Evolutionary conservation across 1,140 invertebrate species (phyloP), one percentile per base, ranked within the genome.

Genomic region (Pomphorhynchus laevis): DNA sequence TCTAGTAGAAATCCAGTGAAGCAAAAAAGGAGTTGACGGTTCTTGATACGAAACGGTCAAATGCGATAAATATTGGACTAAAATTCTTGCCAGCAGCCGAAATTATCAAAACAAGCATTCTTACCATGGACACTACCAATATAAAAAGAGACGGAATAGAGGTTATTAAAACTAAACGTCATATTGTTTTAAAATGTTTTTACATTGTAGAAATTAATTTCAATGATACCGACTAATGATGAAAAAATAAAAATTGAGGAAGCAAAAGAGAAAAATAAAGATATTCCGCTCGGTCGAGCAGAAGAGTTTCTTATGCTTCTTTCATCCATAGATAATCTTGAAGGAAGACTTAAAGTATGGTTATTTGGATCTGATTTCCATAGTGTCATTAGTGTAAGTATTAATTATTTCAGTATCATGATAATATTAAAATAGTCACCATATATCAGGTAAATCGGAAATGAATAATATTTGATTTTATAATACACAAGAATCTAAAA

Each of bases 1-100:
- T 24, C 24, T 45, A 38, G 35, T 62, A 82, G 75, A 77, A 79
- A 65, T 68, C 77, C 59, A 75, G 77, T 55, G 65, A 70, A 58
- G 76, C 72, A 54, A 86, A 82, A 53, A 89, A 82, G 56, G 74
- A 82, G 57, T 70, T 91, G 40, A 75, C 86, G 32, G 80, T 98
- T 20, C 61, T 98, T 52, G 80, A 91, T 57, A 70, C 79, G 18
- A 98, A 98, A 53, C 64, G 89, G 45, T 95, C 84, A 2, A 93
- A 98, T 58, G 80, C 80, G 9, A 95, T 98, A 47, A 98, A 95
- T 55, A 98, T 98, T 50, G 80, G 80, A n/a, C 76, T 98, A 69
- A 98, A 84, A 8, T 91, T 91, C 54, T 59, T 98, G 45, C 86
- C 89, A 20, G 82, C 80, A 4, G 74, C 82, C 2, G 51, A 59